Conservation (phyloP, 2,797 vertebrate species). For the Liasis olivaceus region DNA sequence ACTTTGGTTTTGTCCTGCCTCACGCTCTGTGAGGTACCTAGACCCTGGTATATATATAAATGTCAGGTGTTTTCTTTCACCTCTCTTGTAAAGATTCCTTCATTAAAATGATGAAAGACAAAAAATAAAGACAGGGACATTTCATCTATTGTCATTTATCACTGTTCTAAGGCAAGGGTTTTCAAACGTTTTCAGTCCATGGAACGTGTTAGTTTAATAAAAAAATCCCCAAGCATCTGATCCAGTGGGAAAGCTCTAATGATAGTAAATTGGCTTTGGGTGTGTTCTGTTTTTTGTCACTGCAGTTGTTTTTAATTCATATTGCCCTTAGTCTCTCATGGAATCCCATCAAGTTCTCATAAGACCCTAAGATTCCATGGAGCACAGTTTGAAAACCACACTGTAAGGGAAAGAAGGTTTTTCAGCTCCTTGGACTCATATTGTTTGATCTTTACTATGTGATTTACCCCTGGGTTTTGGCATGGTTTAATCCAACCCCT, state of each 20-base stretch:
- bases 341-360: neutral
- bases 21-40: neutral
- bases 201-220: too few relatives aligned
- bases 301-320: neutral
- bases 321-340: neutral
- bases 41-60: neutral
- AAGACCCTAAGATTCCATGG: neutral
- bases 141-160: neutral
- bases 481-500: neutral
- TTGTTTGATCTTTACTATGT: neutral
- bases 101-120: neutral
- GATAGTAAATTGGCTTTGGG: neutral
- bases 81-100: neutral
- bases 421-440: neutral
- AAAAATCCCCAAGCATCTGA: neutral
- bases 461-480: neutral
- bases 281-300: neutral
- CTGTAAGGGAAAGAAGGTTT: neutral
- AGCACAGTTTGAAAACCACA: neutral
- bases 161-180: neutral
- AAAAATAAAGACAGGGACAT: neutral
- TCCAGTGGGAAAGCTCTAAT: neutral
- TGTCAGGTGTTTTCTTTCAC: neutral
- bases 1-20: neutral
- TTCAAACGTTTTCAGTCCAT: neutral